Base-by-base conservation (phyloP, 2,797 vertebrate species). In the Bryconaethiops microstoma region DNA sequence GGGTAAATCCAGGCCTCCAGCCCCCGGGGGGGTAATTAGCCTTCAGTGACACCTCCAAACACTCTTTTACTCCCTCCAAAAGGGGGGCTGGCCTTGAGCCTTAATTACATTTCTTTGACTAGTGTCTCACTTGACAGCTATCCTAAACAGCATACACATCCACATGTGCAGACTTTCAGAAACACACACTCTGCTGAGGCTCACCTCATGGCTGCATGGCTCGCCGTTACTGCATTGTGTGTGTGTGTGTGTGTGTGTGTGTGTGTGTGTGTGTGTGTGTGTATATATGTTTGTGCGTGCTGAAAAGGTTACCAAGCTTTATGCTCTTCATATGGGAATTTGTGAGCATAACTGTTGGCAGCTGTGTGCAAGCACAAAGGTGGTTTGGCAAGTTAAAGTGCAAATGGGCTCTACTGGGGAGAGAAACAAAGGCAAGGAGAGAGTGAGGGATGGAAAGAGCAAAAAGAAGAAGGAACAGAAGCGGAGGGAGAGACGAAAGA, bases 21-120 rank as follows among this genome's bases (percentile, higher is more conserved):
- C 75, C 84, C 84, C 84, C 79, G 76, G 83, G 85, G 35, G 78
- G 87, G 84, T 87, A 88, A 89, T 87, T 86, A 86, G 85, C 86
- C 82, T 83, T 86, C 81, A 87, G 85, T 85, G 86, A 84, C 85
- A 87, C 88, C 82, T 85, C 80, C 82, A 86, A 83, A 83, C 84
- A 87, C 81, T 82, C 76, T 59, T 35, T 64, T 76, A 81, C 79
- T 69, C 86, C 82, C 71, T 75, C 79, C 74, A 57, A 45, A 48
- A 23, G 69, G 76, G 35, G 82, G 83, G 67, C 78, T 80, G 84
- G 79, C 88, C 83, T 80, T 82, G 79, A 79, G 86, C 75, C 84
- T 86, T 87, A 85, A 87, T 89, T 87, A 89, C 85, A 70, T 77
- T 85, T 84, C 59, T 64, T 83, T 75, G 80, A 78, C 79, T 83